Evolutionary conservation across 53 echinoderm and acorn worm species (phyloP).

Genomic region (Glandiceps talaboti): DNA sequence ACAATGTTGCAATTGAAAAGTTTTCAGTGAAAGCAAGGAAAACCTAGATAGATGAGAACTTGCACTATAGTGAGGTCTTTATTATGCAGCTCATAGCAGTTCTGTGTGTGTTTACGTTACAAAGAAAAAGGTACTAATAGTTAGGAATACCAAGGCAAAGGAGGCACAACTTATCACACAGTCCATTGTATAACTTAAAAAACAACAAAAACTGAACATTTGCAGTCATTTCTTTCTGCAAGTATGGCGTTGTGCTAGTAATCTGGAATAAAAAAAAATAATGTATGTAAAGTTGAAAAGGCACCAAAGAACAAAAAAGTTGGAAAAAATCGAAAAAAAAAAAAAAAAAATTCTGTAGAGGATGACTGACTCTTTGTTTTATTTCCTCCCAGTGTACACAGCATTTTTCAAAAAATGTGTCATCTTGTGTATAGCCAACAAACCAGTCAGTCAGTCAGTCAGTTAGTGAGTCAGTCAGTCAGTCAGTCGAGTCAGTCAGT

Average conservation of each 20-base stretch:
- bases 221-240: not conserved
- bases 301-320: not conserved
- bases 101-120: not conserved
- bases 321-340: not conserved
- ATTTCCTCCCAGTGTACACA: not conserved
- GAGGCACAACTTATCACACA: not conserved
- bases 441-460: not conserved
- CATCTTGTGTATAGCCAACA: not conserved
- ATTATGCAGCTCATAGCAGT: not conserved
- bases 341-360: no score
- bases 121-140: not conserved
- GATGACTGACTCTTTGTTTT: not conserved
- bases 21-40: no score
- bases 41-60: no score
- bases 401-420: not conserved
- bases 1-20: not conserved
- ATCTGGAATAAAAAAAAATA: no score
- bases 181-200: not conserved
- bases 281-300: not conserved
- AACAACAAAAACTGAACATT: no score
- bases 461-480: no score
- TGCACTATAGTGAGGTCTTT: no score
- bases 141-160: not conserved
- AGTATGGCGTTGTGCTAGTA: not conserved
- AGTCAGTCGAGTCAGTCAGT: no score